A percentile compares a stretch with the other conserved stretches of the same genome.
These are phyloP conservation scores for Clanis bilineata DNA, from an alignment of 2,888 invertebrate species.

Conservation along the genomic window DNA sequence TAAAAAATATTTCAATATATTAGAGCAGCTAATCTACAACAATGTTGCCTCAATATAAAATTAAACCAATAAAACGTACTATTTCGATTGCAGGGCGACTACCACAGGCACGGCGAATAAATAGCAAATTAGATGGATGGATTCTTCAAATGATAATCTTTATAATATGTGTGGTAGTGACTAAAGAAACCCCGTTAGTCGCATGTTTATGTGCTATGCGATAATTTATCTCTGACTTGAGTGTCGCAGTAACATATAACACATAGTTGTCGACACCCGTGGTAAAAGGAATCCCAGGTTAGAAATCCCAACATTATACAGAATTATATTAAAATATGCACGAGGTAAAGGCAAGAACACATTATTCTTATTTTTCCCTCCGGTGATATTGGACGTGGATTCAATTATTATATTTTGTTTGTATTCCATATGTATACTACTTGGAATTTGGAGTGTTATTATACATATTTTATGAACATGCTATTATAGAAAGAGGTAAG, in stretches of 20 bases:
- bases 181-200: constrained; percentile 9
- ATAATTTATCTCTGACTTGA: constrained; percentile 2
- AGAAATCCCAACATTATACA: not conserved
- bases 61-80: no score
- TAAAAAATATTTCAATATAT: no score
- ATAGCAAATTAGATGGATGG: no score
- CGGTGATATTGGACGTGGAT: not conserved
- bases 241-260: not conserved
- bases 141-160: no score
- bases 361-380: not conserved
- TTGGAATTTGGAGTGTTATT: no score
- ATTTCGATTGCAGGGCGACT: no score
- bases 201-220: not conserved
- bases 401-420: not conserved
- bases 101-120: no score
- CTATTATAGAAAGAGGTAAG: no score
- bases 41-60: no score
- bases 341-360: not conserved
- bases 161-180: constrained; percentile 22
- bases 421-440: not conserved
- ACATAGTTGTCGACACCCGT: not conserved
- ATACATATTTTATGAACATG: no score
- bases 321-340: constrained; percentile 1
- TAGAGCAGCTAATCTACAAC: no score
- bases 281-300: not conserved